Base-by-base conservation (phyloP, 2,113 vertebrate genomes). In the Mugil cephalus region DNA sequence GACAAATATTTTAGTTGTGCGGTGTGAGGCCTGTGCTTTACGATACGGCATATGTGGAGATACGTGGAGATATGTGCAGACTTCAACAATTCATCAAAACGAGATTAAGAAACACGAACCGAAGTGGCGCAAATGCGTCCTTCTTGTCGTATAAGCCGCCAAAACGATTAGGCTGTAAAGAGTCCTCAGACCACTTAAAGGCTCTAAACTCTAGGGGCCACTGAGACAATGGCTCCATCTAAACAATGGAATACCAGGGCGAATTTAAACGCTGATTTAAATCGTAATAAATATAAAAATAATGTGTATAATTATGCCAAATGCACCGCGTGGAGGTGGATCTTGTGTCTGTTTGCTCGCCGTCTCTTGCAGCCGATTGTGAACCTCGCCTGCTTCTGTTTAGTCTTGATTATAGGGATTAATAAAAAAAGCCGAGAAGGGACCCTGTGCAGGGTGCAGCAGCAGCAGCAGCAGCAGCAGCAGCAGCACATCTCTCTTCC, bases 401-500 rank as follows among this genome's bases (percentile, higher is more conserved):
- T 67, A 47, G 52, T 60, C 21, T 73, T 5, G 69, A 84, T 80
- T 67, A 72, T 30, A 30, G 11, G 46, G 34, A 38, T 61, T 48
- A 54, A 66, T 80, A 66, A 69, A 78, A 54, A 30, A n/a, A n/a
- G n/a, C 17, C 12, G 8, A 46, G 66, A 58, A 30, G 56, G 52
- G 72, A 10, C 30, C 55, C 45, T 36, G 51, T 48, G 58, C 56
- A 52, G 71, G 39, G 77, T 68, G 50, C 14, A 42, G 19, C 60
- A 8, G 2, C 10, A 45, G 61, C 7, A 30, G 50, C 14, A 42
- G 19, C 60, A 8, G 2, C 10, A 45, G 61, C 7, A 30, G 60
- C 56, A 58, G 82, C 70, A 82, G 72, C 80, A 64, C 85, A 83
- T 77, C 75, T 86, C 80, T 87, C 62, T 88, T 89, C 80, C 83